A percentile compares a stretch with the other conserved stretches of the same genome.
Evolutionary conservation across 2,797 vertebrate species (phyloP).

Genomic region (Picus viridis): DNA sequence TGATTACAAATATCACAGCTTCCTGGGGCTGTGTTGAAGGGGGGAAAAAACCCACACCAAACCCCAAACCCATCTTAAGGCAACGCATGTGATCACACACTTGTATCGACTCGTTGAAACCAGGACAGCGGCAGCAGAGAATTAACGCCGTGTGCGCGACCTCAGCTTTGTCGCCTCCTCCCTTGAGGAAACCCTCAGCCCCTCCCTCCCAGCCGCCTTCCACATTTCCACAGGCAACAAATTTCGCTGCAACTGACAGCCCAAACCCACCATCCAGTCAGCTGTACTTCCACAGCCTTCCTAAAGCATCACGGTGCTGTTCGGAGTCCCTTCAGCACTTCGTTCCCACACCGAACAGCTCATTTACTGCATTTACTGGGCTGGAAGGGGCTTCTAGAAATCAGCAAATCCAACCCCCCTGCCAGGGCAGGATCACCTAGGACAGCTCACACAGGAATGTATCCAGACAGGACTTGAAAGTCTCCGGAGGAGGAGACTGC

Average conservation of each 20-base stretch:
- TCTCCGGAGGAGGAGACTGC: too few species aligned
- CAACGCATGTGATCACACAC: neutral
- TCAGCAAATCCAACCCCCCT: too few species aligned
- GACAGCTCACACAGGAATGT: too few species aligned
- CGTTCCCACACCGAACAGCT: neutral
- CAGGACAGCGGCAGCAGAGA: neutral
- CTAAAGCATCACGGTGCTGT: too few species aligned
- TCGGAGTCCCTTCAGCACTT: neutral
- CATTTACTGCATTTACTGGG: neutral
- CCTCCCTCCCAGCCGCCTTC: rapidly evolving
- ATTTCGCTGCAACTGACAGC: neutral
- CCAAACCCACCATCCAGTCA: neutral
- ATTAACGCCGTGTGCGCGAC: neutral
- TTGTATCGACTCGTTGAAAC: too few species aligned
- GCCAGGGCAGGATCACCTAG: too few species aligned
- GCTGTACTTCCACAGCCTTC: neutral
- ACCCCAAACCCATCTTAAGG: neutral
- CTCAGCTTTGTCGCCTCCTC: neutral
- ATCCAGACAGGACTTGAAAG: too few species aligned
- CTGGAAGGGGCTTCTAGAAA: too few species aligned
- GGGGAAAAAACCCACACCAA: neutral
- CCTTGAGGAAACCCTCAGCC: rapidly evolving
- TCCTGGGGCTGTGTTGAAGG: neutral
- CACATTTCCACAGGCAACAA: neutral
- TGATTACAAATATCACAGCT: neutral